Evolutionary conservation across 2,888 invertebrate genomes (phyloP).

Genomic region (Taphrorychus bicolor): DNA sequence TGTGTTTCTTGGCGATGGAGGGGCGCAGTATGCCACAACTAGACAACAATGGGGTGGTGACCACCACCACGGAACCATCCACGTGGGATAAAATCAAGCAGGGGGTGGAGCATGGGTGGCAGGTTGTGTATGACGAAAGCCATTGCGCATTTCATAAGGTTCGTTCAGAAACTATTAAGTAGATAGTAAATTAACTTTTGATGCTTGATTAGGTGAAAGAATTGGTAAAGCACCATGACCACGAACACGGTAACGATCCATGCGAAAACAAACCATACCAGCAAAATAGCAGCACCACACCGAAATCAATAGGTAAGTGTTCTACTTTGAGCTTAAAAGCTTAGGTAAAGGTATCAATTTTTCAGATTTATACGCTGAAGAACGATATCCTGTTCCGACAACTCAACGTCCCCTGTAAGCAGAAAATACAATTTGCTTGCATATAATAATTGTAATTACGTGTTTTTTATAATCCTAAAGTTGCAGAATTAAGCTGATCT

Average conservation of each 20-base stretch:
- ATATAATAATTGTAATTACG: no score
- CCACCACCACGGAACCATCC: slow-evolving; percentile 17
- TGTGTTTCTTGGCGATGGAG: slow-evolving; percentile 1
- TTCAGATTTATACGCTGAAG: slow-evolving; percentile 20
- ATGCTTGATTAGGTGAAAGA: slow-evolving; percentile 35
- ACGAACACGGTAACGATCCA: slow-evolving; percentile 32
- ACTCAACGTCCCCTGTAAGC: not conserved
- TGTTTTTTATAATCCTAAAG: no score
- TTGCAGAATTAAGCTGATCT: no score
- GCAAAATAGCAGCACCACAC: slow-evolving; percentile 6
- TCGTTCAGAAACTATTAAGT: not conserved
- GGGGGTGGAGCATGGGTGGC: slow-evolving; percentile 30
- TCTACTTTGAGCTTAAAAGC: not conserved
- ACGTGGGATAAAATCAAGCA: slow-evolving; percentile 37
- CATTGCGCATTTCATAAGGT: slow-evolving; percentile 40
- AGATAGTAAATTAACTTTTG: not conserved
- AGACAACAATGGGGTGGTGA: not conserved
- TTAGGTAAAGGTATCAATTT: not conserved
- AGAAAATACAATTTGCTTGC: not conserved
- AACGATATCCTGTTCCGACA: not conserved
- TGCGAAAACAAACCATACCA: slow-evolving; percentile 36
- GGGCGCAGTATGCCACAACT: slow-evolving; percentile 14
- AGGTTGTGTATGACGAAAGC: slow-evolving; percentile 31
- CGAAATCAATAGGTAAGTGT: slow-evolving; percentile 13
- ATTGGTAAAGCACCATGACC: slow-evolving; percentile 33